These are phyloP conservation scores for Pseudomyrmex dendroicus DNA, from an alignment of 1,140 invertebrate species.

Conservation along the genomic window DNA sequence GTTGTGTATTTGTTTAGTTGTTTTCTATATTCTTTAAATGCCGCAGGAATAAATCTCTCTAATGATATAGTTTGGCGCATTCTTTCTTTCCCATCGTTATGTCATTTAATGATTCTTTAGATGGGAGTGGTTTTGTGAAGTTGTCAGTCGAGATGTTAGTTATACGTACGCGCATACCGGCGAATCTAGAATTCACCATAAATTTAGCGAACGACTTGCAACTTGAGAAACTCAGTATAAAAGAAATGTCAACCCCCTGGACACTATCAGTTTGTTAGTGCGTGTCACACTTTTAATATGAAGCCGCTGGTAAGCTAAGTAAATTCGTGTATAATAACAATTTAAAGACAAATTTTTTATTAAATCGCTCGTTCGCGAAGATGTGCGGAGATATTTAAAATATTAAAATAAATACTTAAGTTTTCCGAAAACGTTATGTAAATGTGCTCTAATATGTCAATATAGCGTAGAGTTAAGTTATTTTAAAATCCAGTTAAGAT, in stretches of 20 bases:
- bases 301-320: slow-evolving; percentile 76
- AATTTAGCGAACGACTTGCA: slow-evolving; percentile 66
- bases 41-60: background rate
- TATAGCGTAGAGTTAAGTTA: too few species aligned
- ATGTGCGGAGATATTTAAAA: too few species aligned
- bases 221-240: slow-evolving; percentile 72
- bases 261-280: slow-evolving; percentile 65
- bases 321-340: background rate
- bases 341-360: background rate
- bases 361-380: background rate
- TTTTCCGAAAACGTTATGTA: too few species aligned
- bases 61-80: background rate
- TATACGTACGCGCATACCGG: slow-evolving; percentile 50
- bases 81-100: slow-evolving; percentile 56
- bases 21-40: background rate
- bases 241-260: slow-evolving; percentile 69
- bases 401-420: too few species aligned
- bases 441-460: too few species aligned
- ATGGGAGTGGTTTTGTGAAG: slow-evolving; percentile 65
- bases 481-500: too few species aligned
- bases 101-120: slow-evolving; percentile 62
- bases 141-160: slow-evolving; percentile 63
- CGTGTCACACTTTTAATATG: slow-evolving; percentile 74
- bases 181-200: slow-evolving; percentile 67
- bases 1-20: too few species aligned